Evolutionary conservation across 2,888 invertebrate species (phyloP), one percentile per base, ranked within the genome.

Genomic region (Hirtodrosophila histrioides): DNA sequence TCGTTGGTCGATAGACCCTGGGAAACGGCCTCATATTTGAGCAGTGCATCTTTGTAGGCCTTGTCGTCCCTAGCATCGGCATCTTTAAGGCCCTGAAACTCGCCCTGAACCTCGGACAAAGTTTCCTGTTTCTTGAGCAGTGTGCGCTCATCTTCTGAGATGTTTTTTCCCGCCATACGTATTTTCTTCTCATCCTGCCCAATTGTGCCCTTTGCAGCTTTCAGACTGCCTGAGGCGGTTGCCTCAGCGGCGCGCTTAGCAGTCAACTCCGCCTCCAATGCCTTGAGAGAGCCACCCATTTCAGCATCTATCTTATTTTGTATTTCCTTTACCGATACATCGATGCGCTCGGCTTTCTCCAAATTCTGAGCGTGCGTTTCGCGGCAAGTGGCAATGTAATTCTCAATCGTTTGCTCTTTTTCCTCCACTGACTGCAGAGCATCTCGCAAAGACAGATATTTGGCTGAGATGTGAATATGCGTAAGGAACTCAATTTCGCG

Each of bases 401-500:
- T 91, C 64, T 92, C 90, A 6, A 94, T 92, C 60, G 93, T 93
- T 3, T 89, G 91, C 39, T 93, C 93, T 2, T 93, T 94, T 44
- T 93, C 91, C 54, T 93, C 92, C 11, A 94, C 93, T 10, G 92
- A 92, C 46, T 93, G 91, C 58, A 94, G 90, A 2, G 92, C 91
- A 49, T 92, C 91, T n/a, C 88, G 88, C 17, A 87, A 77, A 33
- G 90, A 89, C 0, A 93, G 91, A 81, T 93, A 94, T 64, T 93
- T 89, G 37, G 85, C 90, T 0, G 92, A 91, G 5, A 91, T 86
- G 67, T 91, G 86, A 60, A 98, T 93, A 80, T 95, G 94, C 24
- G 94, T 94, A 53, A 97, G 93, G 88, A 96, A 95, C 74, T 98
- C 97, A 44, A 98, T 92, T 89, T 99, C 97, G 56, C 97, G 93